These are phyloP conservation scores for Artibeus lituratus DNA, from an alignment of 2,797 vertebrate genomes.

Conservation along the genomic window DNA sequence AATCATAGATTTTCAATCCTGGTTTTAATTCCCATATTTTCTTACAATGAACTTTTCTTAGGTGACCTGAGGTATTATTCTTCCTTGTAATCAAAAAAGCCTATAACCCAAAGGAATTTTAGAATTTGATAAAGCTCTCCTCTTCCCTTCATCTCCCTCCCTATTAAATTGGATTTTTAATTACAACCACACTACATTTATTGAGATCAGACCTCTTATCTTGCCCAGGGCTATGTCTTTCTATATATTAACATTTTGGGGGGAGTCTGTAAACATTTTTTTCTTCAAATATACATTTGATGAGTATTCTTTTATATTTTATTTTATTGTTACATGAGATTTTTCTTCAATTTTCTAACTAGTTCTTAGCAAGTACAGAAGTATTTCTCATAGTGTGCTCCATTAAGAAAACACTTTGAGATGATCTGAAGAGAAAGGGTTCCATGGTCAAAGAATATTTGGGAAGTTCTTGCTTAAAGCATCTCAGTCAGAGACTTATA, in stretches of 20 bases:
- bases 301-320: background rate
- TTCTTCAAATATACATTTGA: constrained; percentile 1
- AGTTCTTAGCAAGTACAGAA: background rate
- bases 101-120: background rate
- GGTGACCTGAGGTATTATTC: background rate
- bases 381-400: background rate
- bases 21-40: background rate
- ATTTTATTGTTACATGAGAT: background rate
- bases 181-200: background rate
- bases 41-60: constrained; percentile 20
- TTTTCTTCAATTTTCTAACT: constrained; percentile 35
- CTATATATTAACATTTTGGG: background rate
- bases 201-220: background rate
- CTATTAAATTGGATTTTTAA: background rate
- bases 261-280: background rate
- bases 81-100: constrained; percentile 1
- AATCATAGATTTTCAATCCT: background rate
- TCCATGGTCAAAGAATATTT: background rate
- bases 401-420: background rate
- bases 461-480: background rate
- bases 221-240: background rate
- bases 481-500: background rate
- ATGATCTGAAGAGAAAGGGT: background rate
- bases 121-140: background rate
- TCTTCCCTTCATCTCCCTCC: background rate